Base-by-base conservation (phyloP, 1,140 invertebrate genomes). In the Calephelis nemesis region DNA sequence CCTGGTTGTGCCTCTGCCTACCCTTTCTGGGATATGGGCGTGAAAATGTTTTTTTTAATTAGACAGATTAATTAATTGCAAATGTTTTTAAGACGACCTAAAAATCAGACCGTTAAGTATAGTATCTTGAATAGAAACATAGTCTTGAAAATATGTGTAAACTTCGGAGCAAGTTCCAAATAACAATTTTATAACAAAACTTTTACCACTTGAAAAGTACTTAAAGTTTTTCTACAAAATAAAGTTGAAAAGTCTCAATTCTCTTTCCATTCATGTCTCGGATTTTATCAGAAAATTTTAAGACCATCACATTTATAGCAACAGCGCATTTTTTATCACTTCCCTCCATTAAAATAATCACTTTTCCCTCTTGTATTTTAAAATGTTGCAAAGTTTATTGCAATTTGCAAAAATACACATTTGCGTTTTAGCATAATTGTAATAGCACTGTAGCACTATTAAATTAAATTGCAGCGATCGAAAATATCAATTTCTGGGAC, bases 321-420 rank as follows among this genome's bases (percentile, higher is more conserved):
- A 82, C 76, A 81, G 71, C 77, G 77, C 81, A 78, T 71, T 85
- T 82, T 79, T 82, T 76, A 85, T 82, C 80, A 81, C 84, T 75
- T 85, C 76, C 73, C 75, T 83, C 84, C 82, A 87, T 88, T 88
- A 88, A 86, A 86, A 85, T 87, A 88, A 87, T 88, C 79, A 88
- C 81, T 85, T 79, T 71, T 75, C 73, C n/a, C n/a, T 74, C 70
- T 75, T 76, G 71, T 79, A 80, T 82, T 87, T 82, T 76, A 81
- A 81, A 74, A 73, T 74, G 75, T 74, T 76, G 77, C 77, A 78
- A 77, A 73, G 65, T 69, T 74, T 73, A 69, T 62, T 52, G 58
- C 47, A 75, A 77, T 73, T 60, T 72, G 67, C 71, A 45, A 13
- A 45, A 15, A 58, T 54, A 45, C 8, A 65, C 54, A 54, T 52